Base-by-base conservation (phyloP, 2,888 invertebrate genomes). In the Drepana falcataria region DNA sequence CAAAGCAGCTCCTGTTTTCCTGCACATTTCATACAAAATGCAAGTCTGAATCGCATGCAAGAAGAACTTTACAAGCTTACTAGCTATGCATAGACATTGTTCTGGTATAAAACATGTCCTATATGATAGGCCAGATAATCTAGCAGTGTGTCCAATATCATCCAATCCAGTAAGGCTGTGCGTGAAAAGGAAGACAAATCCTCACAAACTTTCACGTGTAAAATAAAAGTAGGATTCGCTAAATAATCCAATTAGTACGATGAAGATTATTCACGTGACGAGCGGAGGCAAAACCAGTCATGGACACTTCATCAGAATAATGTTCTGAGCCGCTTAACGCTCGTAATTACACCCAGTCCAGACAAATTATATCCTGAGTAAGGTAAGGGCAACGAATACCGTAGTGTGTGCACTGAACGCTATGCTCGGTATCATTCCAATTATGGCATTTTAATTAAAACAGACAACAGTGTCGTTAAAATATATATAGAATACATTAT, bases 1-100 rank as follows among this genome's bases (percentile, higher is more conserved):
- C 73, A 83, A 81, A 78, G 77, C 78, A 68, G 71, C 82, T 78
- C 76, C 79, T 79, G 80, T 68, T 71, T 65, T 79, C 79, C 81
- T 78, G 74, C 64, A 74, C 71, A 69, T 76, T 79, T 76, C 73
- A 79, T 74, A 76, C 74, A 76, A 75, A n/a, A n/a, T n/a, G n/a
- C n/a, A n/a, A n/a, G n/a, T n/a, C n/a, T n/a, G n/a, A n/a, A n/a
- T n/a, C n/a, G n/a, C n/a, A n/a, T n/a, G n/a, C n/a, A n/a, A n/a
- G n/a, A n/a, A n/a, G n/a, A n/a, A n/a, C n/a, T n/a, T n/a, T n/a
- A n/a, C n/a, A n/a, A 21, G 21, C 21, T 21, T 21, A 21, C 21
- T 21, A 21, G 21, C 21, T 21, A 21, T 21, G 21, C 21, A 21
- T 21, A 21, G 21, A 21, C 21, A 21, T 21, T 21, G 21, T 21